Evolutionary conservation across 1,140 invertebrate genomes (phyloP), one percentile per base, ranked within the genome.

Genomic region (Phocides pigmalion): DNA sequence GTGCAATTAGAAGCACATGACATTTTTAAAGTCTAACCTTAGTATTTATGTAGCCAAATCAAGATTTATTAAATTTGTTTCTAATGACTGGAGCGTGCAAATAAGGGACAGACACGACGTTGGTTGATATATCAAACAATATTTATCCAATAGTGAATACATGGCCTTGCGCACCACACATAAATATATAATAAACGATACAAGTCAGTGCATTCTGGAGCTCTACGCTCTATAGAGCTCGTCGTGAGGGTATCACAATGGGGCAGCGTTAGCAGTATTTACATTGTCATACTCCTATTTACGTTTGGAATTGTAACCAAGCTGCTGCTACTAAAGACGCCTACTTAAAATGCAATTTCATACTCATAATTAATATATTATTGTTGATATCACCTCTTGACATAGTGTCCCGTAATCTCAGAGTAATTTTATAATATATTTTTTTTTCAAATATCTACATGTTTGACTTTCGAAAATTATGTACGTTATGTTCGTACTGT

Each of bases 311-410:
- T 32, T 32, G 28, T 32, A 25, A 20, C 46, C 20, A 15, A 15
- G 22, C 47, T 32, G 22, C 22, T 50, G 28, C 22, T 25, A 15
- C 5, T 50, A 50, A 50, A 50, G n/a, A 32, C 28, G 28, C 9
- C 28, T 32, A 32, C 28, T 28, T 8, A 3, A 8, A 8, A 6
- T 28, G 9, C 25, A 28, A 8, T 32, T 32, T 32, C 9, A 32
- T 32, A 32, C 9, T 32, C 9, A 32, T 32, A 11, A 32, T 11
- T 32, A 11, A 1, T n/a, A n/a, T n/a, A n/a, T n/a, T n/a, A n/a
- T n/a, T n/a, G n/a, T n/a, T n/a, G n/a, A n/a, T n/a, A n/a, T n/a
- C n/a, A n/a, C n/a, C n/a, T n/a, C n/a, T n/a, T n/a, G n/a, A n/a
- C n/a, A n/a, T n/a, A n/a, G n/a, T n/a, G n/a, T n/a, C n/a, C n/a